These are phyloP conservation scores for Oedothorax gibbosus DNA, from an alignment of 1,140 invertebrate genomes.

Conservation along the genomic window DNA sequence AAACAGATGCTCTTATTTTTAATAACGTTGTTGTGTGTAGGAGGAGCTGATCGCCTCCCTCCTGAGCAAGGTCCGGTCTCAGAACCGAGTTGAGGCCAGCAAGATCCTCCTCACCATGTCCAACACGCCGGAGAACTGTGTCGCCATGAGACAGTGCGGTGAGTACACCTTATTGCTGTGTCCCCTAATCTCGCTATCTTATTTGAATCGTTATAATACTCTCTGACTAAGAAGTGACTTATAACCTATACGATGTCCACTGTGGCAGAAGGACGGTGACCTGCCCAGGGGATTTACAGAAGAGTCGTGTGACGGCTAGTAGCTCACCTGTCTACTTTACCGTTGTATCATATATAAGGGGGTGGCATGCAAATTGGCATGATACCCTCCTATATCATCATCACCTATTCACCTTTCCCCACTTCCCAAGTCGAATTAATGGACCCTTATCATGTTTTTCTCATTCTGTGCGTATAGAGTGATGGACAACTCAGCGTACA, in stretches of 20 bases:
- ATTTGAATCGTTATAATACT: not conserved
- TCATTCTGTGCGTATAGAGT: no score
- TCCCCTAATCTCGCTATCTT: not conserved
- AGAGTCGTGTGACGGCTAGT: not conserved
- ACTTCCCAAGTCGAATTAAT: no score
- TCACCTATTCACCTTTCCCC: no score
- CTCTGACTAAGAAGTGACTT: not conserved
- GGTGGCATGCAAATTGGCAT: no score
- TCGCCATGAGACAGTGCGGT: conserved; percentile 63
- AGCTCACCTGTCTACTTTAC: not conserved
- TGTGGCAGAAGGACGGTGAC: not conserved
- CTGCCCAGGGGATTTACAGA: not conserved
- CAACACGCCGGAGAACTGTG: conserved; percentile 86
- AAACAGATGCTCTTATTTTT: no score
- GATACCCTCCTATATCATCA: no score
- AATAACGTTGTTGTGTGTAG: not conserved
- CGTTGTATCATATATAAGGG: not conserved
- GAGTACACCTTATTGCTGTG: not conserved
- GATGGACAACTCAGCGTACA: no score
- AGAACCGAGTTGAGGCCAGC: conserved; percentile 88
- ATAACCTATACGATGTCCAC: not conserved
- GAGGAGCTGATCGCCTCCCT: conserved; percentile 95
- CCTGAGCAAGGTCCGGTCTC: conserved; percentile 86
- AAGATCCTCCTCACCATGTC: conserved; percentile 87
- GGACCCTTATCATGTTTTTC: no score